Evolutionary conservation across 2,113 vertebrate species (phyloP), one percentile per base, ranked within the genome.

Genomic region (Campylomormyrus tamandua): DNA sequence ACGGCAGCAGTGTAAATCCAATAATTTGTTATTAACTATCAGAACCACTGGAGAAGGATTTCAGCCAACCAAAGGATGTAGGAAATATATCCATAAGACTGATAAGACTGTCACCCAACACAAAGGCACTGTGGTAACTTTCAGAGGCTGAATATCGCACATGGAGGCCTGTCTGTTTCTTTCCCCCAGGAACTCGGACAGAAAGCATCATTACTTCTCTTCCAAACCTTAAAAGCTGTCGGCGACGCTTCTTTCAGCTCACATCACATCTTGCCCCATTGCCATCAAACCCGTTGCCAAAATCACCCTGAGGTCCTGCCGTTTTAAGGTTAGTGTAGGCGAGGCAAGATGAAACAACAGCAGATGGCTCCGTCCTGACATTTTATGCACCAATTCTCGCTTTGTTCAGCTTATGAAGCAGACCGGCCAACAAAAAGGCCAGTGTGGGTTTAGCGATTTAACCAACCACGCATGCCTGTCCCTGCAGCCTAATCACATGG

Each of bases 381-480:
- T 87, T 87, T 87, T 21, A 87, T 87, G 85, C 85, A 87, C 50
- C 85, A 87, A 50, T 56, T 87, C 85, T 31, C 10, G n/a, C 50
- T 87, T 53, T 87, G 85, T 87, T 52, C 6, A 2, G 45, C 74
- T 80, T 80, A 42, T 6, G 48, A 53, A 52, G 31, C 24, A 53
- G 50, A 35, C 15, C 17, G 15, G 13, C 3, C 9, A 0, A 45
- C 39, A 42, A 84, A 46, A 84, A 46, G 39, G 39, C 83, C 83
- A 48, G 19, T 1, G 39, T 48, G 45, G 21, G 39, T 11, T n/a
- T 46, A 48, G 83, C 83, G 21, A 48, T 84, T 84, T 48, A 84
- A 24, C 83, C 39, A 84, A 84, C 27, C 62, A 31, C 62, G 62
- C 48, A 86, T n/a, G 83, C 8, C 83, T 27, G 21, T 13, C 27